phyloP scores from a whole-genome alignment of 2,113 vertebrate genomes.

The Anas platyrhynchos region DNA sequence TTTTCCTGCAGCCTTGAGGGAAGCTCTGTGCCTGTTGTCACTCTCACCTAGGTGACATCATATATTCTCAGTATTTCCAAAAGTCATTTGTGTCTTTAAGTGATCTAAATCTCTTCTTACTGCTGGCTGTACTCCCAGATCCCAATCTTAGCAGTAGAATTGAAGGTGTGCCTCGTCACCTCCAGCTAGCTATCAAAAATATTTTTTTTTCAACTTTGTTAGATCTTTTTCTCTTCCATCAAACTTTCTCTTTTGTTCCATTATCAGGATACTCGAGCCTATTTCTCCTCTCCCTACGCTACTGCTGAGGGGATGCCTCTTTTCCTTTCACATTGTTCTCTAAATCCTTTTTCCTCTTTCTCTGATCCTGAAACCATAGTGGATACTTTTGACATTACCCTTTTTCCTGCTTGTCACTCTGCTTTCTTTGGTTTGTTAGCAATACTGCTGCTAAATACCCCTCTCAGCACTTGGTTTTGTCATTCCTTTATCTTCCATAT shows the following conservation, averaged over 20 bases:
- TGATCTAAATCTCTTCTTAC: not conserved
- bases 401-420: not conserved
- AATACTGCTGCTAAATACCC: not conserved
- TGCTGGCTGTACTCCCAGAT: not conserved
- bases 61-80: not conserved
- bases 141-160: not conserved
- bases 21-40: not conserved
- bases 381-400: not conserved
- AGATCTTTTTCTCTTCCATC: not conserved
- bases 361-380: not conserved
- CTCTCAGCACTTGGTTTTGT: not conserved
- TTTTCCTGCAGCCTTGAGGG: not conserved
- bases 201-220: not conserved
- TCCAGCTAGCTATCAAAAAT: not conserved
- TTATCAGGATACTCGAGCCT: not conserved
- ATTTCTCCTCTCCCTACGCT: not conserved
- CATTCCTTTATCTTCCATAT: not conserved
- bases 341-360: not conserved
- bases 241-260: not conserved
- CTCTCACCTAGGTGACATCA: not conserved
- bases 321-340: not conserved
- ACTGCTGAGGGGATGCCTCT: not conserved
- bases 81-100: not conserved
- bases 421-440: not conserved
- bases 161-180: not conserved